phyloP scores from a whole-genome alignment of 2,888 invertebrate species.

The Stramonita haemastoma region DNA sequence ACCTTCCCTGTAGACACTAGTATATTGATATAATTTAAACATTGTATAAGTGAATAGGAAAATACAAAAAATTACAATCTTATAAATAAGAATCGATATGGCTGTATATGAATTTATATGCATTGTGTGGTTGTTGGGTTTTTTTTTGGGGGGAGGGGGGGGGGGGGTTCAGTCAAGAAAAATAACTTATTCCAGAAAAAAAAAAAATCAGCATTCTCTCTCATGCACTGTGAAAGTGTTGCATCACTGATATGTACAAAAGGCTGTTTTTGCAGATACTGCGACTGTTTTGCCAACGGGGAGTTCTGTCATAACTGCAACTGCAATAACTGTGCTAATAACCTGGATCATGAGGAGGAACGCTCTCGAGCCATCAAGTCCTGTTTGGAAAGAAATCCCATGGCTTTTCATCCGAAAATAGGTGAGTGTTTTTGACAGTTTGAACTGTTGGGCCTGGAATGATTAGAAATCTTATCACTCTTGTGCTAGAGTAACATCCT shows the following conservation, averaged over 20 bases:
- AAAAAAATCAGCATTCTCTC: neutral
- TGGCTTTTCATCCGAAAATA: slow-evolving; percentile 99
- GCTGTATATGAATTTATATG: neutral
- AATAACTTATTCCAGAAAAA: neutral
- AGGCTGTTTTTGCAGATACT: slow-evolving; percentile 82
- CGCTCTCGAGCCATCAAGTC: slow-evolving; percentile 94
- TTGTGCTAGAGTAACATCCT: too few relatives aligned
- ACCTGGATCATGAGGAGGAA: slow-evolving; percentile 95
- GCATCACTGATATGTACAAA: neutral
- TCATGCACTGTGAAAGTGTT: neutral
- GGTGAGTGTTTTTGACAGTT: slow-evolving; percentile 81
- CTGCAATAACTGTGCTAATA: slow-evolving; percentile 97
- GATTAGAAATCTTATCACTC: too few relatives aligned
- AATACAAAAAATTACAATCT: neutral
- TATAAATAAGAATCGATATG: neutral
- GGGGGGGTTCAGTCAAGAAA: neutral
- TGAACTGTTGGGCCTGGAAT: too few relatives aligned
- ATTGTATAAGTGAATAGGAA: neutral
- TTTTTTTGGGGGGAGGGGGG: too few relatives aligned
- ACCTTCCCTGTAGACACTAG: too few relatives aligned
- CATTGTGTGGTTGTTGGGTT: neutral
- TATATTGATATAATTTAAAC: neutral
- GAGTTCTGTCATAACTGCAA: slow-evolving; percentile 99
- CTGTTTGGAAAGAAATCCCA: slow-evolving; percentile 96
- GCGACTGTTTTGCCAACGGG: slow-evolving; percentile 99